Percentiles rank a stretch among this genome's conserved stretches.
Conservation (phyloP, 2,797 vertebrate genomes). For the Melopsittacus undulatus region DNA sequence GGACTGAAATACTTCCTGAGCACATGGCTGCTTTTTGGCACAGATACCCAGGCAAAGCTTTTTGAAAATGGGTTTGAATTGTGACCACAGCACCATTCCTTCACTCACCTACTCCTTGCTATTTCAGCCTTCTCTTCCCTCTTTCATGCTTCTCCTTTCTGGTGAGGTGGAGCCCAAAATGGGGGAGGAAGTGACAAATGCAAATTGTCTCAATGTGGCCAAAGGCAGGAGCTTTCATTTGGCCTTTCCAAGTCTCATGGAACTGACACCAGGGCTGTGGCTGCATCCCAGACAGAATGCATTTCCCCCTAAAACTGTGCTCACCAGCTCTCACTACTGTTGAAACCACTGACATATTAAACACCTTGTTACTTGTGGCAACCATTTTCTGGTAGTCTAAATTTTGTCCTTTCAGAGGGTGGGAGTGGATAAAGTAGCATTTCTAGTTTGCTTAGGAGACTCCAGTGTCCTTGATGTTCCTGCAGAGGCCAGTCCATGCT, state of each 20-base stretch:
- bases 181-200: neutral
- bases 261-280: neutral
- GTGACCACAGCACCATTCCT: neutral
- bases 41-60: neutral
- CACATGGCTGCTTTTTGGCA: neutral
- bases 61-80: neutral
- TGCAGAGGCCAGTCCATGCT: neutral
- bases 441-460: conserved; percentile 7
- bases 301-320: neutral
- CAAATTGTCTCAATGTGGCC: neutral
- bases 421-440: neutral
- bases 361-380: conserved; percentile 45
- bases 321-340: neutral
- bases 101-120: neutral
- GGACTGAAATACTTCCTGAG: neutral
- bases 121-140: neutral
- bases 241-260: neutral
- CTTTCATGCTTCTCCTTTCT: neutral
- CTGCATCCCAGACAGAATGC: neutral
- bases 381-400: conserved; percentile 29
- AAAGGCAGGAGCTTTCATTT: neutral
- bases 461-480: neutral
- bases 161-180: neutral
- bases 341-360: neutral
- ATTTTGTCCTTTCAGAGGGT: neutral